Base-by-base conservation (phyloP, 2,113 vertebrate genomes). In the Morone saxatilis region DNA sequence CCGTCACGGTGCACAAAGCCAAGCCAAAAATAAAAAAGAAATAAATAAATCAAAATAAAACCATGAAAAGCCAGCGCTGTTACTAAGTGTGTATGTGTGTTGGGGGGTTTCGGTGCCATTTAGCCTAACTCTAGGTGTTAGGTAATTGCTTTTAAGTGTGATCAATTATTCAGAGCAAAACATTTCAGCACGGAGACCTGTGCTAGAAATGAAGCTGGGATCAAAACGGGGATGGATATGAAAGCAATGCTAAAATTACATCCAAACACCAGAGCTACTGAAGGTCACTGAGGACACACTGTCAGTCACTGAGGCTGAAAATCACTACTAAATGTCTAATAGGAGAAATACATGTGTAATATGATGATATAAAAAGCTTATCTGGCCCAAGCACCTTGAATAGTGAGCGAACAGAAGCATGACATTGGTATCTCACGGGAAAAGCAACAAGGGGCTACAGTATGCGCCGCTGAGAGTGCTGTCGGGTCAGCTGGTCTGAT, bases 81-180 rank as follows among this genome's bases (percentile, higher is more conserved):
- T 20, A 31, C 11, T 70, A 19, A 66, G 31, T 38, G 25, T 12
- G 31, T 31, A 31, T 31, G 31, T 31, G 31, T 31, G 31, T 31
- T 31, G 11, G 53, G 40, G 19, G 66, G 61, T 68, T 16, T 14
- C 16, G 5, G 4, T 19, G 25, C 0, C 51, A 60, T 68, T 79
- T 38, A 62, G 43, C 59, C 54, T 60, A 73, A 66, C 75, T 72
- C 12, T 0, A 87, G 59, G 77, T 88, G 69, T 74, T 47, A 31
- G 31, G 66, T 68, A 81, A 76, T 84, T 72, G 60, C 80, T 89
- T 87, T 83, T 74, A 83, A 74, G 66, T 45, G 68, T 48, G 22
- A 65, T 91, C 43, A 76, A 88, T 90, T 77, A 91, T 91, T 88
- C 71, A 86, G 43, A 56, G 66, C 22, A 60, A 76, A 77, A 81